Evolutionary conservation across 2,113 vertebrate genomes (phyloP).

Genomic region (Cephalophus harveyi): DNA sequence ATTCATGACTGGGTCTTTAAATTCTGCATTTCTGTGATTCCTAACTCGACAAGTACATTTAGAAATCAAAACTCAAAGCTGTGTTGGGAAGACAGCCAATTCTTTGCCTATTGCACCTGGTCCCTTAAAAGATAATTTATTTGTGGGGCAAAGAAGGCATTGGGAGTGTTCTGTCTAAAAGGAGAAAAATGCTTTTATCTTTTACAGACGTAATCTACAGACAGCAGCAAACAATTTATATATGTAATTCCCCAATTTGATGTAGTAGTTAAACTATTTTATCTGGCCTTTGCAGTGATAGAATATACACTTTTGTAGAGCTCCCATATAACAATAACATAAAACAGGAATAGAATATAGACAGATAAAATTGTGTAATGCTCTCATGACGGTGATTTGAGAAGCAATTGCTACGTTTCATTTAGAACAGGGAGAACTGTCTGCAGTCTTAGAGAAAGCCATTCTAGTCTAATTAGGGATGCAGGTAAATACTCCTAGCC

Average conservation of each 20-base stretch:
- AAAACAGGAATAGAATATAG: slow-evolving; percentile 52
- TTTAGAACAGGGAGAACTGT: slow-evolving; percentile 56
- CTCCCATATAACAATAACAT: slow-evolving; percentile 6
- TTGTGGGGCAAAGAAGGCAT: slow-evolving; percentile 23
- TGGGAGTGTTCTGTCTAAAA: slow-evolving; percentile 50
- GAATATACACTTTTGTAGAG: slow-evolving; percentile 21
- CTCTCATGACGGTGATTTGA: slow-evolving; percentile 61
- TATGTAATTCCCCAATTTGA: slow-evolving; percentile 53
- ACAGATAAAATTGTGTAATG: slow-evolving; percentile 41
- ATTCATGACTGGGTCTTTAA: slow-evolving; percentile 51
- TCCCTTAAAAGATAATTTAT: slow-evolving; percentile 66
- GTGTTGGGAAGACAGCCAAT: slow-evolving; percentile 54
- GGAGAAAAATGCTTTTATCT: slow-evolving; percentile 68
- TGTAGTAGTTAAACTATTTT: slow-evolving; percentile 66
- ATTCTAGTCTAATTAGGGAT: slow-evolving; percentile 58
- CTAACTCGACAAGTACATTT: slow-evolving; percentile 58
- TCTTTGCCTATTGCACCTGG: slow-evolving; percentile 56
- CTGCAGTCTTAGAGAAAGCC: slow-evolving; percentile 58
- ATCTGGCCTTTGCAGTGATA: slow-evolving; percentile 53
- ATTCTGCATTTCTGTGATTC: slow-evolving; percentile 58
- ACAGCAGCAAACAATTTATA: slow-evolving; percentile 55
- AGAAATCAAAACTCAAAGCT: slow-evolving; percentile 57
- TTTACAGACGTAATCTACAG: slow-evolving; percentile 56
- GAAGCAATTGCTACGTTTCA: slow-evolving; percentile 64
- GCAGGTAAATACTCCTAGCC: slow-evolving; percentile 49